These are phyloP conservation scores for Eriosoma lanigerum DNA, from an alignment of 1,140 invertebrate species.

Conservation along the genomic window DNA sequence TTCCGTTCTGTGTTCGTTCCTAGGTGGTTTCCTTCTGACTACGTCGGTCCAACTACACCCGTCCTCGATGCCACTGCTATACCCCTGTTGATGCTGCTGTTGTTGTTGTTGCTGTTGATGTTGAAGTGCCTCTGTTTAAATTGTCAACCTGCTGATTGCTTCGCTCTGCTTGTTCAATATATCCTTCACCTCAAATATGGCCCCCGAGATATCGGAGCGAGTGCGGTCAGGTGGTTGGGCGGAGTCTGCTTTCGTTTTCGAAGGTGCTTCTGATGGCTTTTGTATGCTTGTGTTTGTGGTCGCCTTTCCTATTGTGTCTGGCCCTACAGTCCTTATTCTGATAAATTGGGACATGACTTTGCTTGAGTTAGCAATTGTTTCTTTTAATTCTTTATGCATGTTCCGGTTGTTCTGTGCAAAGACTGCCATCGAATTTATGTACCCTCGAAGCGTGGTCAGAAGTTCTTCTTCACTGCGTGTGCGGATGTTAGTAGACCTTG, in stretches of 20 bases:
- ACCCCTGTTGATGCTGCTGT: background rate
- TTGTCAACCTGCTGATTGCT: too few relatives aligned
- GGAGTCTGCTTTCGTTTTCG: background rate
- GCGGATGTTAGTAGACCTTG: background rate
- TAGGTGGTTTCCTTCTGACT: background rate
- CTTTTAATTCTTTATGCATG: background rate
- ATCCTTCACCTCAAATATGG: background rate
- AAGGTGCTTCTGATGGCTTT: too few relatives aligned
- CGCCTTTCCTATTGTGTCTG: background rate
- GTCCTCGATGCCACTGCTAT: constrained; percentile 2
- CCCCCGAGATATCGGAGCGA: too few relatives aligned
- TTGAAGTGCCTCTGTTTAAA: background rate
- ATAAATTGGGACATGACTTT: background rate
- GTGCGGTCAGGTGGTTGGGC: background rate
- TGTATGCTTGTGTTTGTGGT: background rate
- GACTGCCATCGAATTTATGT: background rate
- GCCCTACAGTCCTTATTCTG: background rate
- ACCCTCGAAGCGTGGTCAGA: background rate
- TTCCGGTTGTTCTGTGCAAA: background rate
- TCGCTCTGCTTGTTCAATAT: background rate
- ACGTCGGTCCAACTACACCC: background rate
- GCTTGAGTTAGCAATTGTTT: background rate
- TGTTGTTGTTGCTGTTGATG: background rate
- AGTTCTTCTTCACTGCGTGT: background rate
- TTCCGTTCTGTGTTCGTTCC: too few relatives aligned